Conservation (phyloP, 2,113 vertebrate species). For the Dromas ardeola region DNA sequence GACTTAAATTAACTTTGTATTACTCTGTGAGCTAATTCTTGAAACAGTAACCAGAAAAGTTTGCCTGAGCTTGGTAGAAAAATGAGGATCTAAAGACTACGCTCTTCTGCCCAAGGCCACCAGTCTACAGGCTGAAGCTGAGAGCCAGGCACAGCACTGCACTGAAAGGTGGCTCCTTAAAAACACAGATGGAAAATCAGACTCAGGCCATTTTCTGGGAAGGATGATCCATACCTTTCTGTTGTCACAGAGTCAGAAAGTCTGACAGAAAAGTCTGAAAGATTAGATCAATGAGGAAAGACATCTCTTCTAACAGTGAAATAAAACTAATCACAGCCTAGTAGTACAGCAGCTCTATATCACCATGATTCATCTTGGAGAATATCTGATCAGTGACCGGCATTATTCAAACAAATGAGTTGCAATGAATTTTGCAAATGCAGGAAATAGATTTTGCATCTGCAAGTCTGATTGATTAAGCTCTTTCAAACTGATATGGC, state of each 20-base stretch:
- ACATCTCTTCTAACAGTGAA: not conserved
- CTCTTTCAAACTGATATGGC: not conserved
- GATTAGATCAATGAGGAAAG: not conserved
- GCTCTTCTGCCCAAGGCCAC: not conserved
- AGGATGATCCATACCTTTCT: not conserved
- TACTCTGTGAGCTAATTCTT: not conserved
- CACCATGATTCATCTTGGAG: not conserved
- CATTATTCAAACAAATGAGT: conserved; percentile 6
- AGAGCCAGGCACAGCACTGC: not conserved
- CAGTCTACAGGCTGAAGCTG: not conserved
- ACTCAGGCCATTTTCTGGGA: not conserved
- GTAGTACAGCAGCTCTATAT: not conserved
- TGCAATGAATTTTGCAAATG: conserved; percentile 21
- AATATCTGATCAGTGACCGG: not conserved
- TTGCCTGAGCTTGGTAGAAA: not conserved
- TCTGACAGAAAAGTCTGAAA: not conserved
- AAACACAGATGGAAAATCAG: not conserved
- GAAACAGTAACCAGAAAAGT: not conserved
- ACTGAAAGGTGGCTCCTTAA: not conserved
- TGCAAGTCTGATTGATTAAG: not conserved
- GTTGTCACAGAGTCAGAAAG: not conserved
- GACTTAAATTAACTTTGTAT: not conserved
- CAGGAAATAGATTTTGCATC: conserved; percentile 16
- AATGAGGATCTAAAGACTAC: not conserved
- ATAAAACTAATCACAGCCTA: not conserved